Evolutionary conservation across 1,140 invertebrate species (phyloP).

Genomic region (Pseudomyrmex cubaensis): DNA sequence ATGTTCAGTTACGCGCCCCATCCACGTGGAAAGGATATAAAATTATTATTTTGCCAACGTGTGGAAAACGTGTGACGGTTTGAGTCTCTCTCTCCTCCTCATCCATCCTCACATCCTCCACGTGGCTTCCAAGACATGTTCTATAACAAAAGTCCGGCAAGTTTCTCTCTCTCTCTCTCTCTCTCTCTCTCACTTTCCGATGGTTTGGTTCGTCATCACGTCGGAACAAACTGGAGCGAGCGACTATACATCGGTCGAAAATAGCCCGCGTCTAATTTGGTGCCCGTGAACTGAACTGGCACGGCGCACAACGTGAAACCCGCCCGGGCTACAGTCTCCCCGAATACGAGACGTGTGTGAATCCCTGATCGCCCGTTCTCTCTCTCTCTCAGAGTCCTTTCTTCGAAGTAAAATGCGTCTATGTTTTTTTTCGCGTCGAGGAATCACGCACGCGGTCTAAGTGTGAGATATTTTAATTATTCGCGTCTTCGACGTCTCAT

Average conservation of each 20-base stretch:
- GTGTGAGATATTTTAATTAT: neutral
- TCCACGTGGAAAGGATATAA: slow-evolving; percentile 1
- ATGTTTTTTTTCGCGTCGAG: neutral
- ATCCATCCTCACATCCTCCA: slow-evolving; percentile 4
- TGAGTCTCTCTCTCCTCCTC: neutral
- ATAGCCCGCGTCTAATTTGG: slow-evolving; percentile 85
- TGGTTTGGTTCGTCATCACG: slow-evolving; percentile 39
- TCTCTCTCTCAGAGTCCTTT: slow-evolving; percentile 10
- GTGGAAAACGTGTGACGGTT: neutral
- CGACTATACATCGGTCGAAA: slow-evolving; percentile 78
- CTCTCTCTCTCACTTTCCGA: slow-evolving; percentile 20
- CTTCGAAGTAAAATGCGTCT: neutral
- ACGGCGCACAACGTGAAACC: slow-evolving; percentile 63
- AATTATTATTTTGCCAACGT: slow-evolving; percentile 22
- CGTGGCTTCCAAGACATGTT: slow-evolving; percentile 23
- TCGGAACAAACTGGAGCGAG: slow-evolving; percentile 81
- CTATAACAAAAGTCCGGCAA: slow-evolving; percentile 24
- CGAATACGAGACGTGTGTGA: slow-evolving; percentile 62
- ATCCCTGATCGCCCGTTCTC: slow-evolving; percentile 40
- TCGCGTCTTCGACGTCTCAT: neutral
- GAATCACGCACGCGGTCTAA: neutral
- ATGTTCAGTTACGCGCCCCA: neutral
- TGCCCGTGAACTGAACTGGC: slow-evolving; percentile 83
- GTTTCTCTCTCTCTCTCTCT: neutral
- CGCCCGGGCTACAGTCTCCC: slow-evolving; percentile 64